phyloP scores from a whole-genome alignment of 2,113 vertebrate species.

The Urocynchramus pylzowi region DNA sequence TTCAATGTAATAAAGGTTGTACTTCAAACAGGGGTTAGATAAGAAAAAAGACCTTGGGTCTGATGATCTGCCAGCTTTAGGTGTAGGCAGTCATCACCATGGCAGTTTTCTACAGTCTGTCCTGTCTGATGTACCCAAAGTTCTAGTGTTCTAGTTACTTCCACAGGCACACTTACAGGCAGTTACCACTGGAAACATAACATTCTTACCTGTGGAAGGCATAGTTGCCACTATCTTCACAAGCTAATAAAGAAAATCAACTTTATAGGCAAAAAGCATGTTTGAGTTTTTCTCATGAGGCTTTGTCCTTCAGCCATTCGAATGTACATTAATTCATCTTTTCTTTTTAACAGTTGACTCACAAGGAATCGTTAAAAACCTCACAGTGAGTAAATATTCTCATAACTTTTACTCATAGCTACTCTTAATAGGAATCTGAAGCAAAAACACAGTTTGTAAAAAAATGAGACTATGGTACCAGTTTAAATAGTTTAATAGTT shows the following conservation, averaged over 20 bases:
- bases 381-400: conserved; percentile 85
- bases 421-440: background rate
- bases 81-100: background rate
- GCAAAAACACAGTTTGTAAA: background rate
- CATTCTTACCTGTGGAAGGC: background rate
- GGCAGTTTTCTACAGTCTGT: background rate
- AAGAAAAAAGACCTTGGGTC: background rate
- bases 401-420: background rate
- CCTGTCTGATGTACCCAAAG: background rate
- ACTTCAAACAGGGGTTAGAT: background rate
- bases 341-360: conserved; percentile 84
- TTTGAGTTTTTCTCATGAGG: background rate
- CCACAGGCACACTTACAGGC: background rate
- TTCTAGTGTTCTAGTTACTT: background rate
- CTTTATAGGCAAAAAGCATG: background rate
- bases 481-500: no score
- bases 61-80: background rate
- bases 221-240: background rate
- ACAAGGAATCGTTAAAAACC: conserved; percentile 84
- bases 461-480: background rate
- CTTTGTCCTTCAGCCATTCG: background rate
- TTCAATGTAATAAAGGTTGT: background rate
- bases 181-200: background rate
- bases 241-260: background rate
- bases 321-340: background rate